These are phyloP conservation scores for Apocrypta bakeri DNA, from an alignment of 1,140 invertebrate genomes.

Conservation along the genomic window DNA sequence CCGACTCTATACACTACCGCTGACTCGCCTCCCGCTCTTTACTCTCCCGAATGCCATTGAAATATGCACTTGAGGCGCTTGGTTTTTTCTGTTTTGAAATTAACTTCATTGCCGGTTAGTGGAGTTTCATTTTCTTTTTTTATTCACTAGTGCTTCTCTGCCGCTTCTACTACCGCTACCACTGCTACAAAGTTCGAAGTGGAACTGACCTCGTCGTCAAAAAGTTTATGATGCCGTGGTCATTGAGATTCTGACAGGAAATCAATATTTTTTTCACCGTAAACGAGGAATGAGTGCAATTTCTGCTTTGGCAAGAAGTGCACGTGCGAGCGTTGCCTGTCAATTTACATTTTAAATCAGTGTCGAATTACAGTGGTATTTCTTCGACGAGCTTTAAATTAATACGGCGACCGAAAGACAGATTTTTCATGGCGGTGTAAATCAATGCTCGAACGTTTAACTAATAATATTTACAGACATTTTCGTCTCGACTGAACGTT, in stretches of 20 bases:
- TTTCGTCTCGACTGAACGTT: too few species aligned
- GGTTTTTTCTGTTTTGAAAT: constrained; percentile 19
- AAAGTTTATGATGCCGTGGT: constrained; percentile 15
- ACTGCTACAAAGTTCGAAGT: neutral
- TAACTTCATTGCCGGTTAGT: constrained; percentile 17
- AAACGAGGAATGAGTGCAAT: neutral
- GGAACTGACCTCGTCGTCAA: constrained; percentile 1
- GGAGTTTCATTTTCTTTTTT: constrained; percentile 7
- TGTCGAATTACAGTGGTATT: neutral
- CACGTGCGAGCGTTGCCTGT: neutral
- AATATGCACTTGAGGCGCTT: constrained; percentile 14
- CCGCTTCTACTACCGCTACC: too few species aligned
- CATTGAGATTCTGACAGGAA: neutral
- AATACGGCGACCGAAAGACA: neutral
- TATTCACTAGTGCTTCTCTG: too few species aligned
- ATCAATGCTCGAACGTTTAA: too few species aligned
- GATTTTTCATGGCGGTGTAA: neutral
- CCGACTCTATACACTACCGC: neutral
- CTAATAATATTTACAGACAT: too few species aligned
- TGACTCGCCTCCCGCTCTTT: neutral
- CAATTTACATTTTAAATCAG: neutral
- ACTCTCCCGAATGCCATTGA: constrained; percentile 16
- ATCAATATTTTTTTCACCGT: neutral
- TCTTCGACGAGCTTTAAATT: neutral
- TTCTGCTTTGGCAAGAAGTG: neutral